Percentiles rank a stretch among this genome's conserved stretches.
phyloP scores from a whole-genome alignment of 2,113 vertebrate genomes.

The Tiliqua scincoides region DNA sequence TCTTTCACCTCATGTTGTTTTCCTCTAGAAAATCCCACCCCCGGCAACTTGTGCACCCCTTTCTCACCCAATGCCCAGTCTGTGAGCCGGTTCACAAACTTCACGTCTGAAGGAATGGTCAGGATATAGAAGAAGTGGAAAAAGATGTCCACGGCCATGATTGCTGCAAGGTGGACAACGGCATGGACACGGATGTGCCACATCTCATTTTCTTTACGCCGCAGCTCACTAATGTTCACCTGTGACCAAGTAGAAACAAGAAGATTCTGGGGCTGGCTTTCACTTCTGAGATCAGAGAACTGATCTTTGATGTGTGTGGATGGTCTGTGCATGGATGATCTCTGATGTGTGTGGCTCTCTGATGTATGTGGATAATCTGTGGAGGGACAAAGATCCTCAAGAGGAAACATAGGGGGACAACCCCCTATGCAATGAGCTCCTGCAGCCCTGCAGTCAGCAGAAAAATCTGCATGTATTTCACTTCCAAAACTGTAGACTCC shows the following conservation, averaged over 20 bases:
- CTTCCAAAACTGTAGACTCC: too few species aligned
- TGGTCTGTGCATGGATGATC: too few species aligned
- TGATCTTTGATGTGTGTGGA: too few species aligned
- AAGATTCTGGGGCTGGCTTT: not conserved
- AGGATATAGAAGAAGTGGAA: constrained; percentile 98
- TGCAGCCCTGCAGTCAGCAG: too few species aligned
- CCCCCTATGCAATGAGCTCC: too few species aligned
- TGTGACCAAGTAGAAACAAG: constrained; percentile 46
- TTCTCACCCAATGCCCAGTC: constrained; percentile 91
- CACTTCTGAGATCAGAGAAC: fast-evolving
- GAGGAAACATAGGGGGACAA: too few species aligned
- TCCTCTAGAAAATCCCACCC: too few species aligned
- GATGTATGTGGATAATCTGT: too few species aligned
- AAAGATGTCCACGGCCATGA: constrained; percentile 85
- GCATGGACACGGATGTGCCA: constrained; percentile 84
- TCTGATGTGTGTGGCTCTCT: too few species aligned
- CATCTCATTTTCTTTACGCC: constrained; percentile 85
- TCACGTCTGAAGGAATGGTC: constrained; percentile 89
- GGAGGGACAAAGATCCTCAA: too few species aligned
- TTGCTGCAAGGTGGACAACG: constrained; percentile 73
- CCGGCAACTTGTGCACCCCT: fast-evolving
- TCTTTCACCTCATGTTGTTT: too few species aligned
- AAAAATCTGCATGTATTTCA: too few species aligned
- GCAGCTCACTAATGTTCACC: constrained; percentile 81
- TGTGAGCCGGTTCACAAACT: constrained; percentile 84